Evolutionary conservation across 2,888 invertebrate genomes (phyloP), one percentile per base, ranked within the genome.

Genomic region (Bugula neritina): DNA sequence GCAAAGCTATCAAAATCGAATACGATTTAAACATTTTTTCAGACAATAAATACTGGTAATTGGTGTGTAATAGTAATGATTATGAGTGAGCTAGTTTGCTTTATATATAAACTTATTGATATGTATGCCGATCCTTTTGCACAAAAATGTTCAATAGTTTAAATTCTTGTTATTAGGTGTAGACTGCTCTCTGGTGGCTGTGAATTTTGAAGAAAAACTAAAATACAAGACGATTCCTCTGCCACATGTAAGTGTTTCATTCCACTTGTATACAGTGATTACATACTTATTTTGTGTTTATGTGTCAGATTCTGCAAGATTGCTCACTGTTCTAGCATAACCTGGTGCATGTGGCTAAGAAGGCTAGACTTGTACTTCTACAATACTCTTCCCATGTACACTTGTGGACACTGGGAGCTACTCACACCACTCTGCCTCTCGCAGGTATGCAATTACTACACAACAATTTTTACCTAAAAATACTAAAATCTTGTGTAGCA

Each of bases 331-430:
- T 75, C 35, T 73, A 79, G 78, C 73, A 74, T 23, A 74, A 75
- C 35, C 74, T 76, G 43, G 81, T 83, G 23, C 78, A 78, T 54
- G 74, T 84, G 29, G 83, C 84, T 5, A 73, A 74, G 35, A 75
- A 79, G 27, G 79, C 79, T 2, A 80, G 81, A 69, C 76, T 82
- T n/a, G 71, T 86, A 1, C 76, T 86, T 70, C 77, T 86, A 13
- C 81, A 83, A 35, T 84, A 85, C 74, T 74, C 79, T 1, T 76
- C 78, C 43, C 79, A 79, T 74, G 76, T 86, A 72, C 85, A 86
- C 74, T 76, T 86, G 0, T 86, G 86, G 86, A 76, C 77, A 71
- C 82, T 90, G 25, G 90, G 90, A 29, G 74, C 76, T 43, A 80
- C 80, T 2, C 76, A 76, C 27, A 72, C 74, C 35, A 76, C 74